phyloP scores from a whole-genome alignment of 2,113 vertebrate species.

The Nematolebias whitei region DNA sequence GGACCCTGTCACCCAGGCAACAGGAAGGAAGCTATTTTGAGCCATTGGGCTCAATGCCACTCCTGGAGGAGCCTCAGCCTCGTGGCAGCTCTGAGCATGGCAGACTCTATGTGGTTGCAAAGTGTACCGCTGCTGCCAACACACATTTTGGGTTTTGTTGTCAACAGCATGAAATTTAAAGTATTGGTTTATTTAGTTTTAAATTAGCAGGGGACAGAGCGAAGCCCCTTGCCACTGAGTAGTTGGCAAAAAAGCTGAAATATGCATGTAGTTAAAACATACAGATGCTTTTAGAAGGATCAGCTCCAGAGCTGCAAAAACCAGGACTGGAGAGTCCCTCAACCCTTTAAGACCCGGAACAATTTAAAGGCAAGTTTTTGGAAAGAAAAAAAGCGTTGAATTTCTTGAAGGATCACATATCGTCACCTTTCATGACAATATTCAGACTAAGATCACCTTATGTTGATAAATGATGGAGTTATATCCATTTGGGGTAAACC shows the following conservation, averaged over 20 bases:
- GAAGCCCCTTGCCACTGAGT: not conserved
- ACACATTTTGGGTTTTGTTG: not conserved
- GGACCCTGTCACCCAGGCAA: conserved; percentile 77
- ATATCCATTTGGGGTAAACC: too few relatives aligned
- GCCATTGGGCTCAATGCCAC: conserved; percentile 58
- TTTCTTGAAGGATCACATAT: too few relatives aligned
- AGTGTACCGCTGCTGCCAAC: conserved; percentile 10
- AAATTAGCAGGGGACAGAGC: not conserved
- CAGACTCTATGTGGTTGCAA: conserved; percentile 15
- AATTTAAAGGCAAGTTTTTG: not conserved
- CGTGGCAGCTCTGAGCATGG: conserved; percentile 13
- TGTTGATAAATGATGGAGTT: too few relatives aligned
- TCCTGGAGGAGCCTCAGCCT: conserved; percentile 41
- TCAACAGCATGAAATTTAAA: not conserved
- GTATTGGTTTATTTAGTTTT: not conserved
- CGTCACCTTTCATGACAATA: too few relatives aligned
- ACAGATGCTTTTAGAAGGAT: not conserved
- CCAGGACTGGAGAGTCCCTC: conserved; percentile 5
- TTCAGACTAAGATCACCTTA: too few relatives aligned
- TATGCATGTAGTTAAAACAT: not conserved
- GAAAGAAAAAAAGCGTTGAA: too few relatives aligned
- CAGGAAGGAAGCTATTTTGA: conserved; percentile 78
- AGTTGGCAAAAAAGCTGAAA: not conserved
- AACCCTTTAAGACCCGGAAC: conserved; percentile 6
- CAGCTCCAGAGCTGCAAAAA: not conserved